A percentile compares a stretch with the other conserved stretches of the same genome.
Conservation (phyloP, 1,140 invertebrate species). For the Melitaea cinxia region DNA sequence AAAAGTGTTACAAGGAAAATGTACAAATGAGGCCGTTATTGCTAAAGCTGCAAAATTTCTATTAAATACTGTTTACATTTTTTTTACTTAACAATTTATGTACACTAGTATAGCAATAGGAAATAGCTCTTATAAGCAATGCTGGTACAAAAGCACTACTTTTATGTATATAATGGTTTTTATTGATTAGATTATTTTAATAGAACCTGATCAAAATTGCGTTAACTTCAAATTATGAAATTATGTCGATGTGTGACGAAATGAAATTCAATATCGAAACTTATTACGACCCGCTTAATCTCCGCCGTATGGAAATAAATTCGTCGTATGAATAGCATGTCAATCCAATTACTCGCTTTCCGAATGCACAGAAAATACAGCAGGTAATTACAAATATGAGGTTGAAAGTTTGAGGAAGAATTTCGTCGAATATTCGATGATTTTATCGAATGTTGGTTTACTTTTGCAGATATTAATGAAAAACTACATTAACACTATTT, state of each 20-base stretch:
- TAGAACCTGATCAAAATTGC: constrained; percentile 4
- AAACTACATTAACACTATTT: too few relatives aligned
- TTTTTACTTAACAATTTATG: too few relatives aligned
- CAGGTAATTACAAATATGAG: constrained; percentile 36
- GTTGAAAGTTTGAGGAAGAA: constrained; percentile 3
- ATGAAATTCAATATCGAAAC: constrained; percentile 30
- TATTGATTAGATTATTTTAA: neutral
- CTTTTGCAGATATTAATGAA: neutral
- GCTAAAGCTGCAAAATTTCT: too few relatives aligned
- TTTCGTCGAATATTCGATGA: constrained; percentile 17
- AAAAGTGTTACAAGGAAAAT: too few relatives aligned
- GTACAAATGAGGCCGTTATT: too few relatives aligned
- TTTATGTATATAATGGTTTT: too few relatives aligned
- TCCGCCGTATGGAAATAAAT: constrained; percentile 32
- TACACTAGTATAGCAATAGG: too few relatives aligned
- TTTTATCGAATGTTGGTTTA: constrained; percentile 1
- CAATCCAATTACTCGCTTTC: constrained; percentile 38
- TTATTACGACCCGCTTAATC: constrained; percentile 32
- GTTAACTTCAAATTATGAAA: constrained; percentile 29
- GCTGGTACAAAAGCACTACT: too few relatives aligned
- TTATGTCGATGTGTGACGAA: constrained; percentile 12
- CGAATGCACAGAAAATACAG: too few relatives aligned
- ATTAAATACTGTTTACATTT: too few relatives aligned
- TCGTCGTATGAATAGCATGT: constrained; percentile 39
- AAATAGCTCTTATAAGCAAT: too few relatives aligned